A percentile compares a stretch with the other conserved stretches of the same genome.
Evolutionary conservation across 1,140 invertebrate genomes (phyloP).

Genomic region (Wiebesia pumilae): DNA sequence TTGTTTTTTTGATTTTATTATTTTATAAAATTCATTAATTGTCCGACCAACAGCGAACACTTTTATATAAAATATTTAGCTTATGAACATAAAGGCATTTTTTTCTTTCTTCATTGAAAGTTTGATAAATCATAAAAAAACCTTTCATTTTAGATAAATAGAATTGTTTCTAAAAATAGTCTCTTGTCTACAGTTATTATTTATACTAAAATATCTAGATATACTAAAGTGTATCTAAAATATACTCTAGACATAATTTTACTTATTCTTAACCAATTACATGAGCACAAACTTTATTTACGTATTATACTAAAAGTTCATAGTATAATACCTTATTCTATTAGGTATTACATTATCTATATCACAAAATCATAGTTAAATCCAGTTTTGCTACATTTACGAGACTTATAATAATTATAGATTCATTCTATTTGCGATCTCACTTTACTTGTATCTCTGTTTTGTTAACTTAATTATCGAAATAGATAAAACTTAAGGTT

Average conservation of each 20-base stretch:
- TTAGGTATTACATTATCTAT: neutral
- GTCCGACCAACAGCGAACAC: no score
- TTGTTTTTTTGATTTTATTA: no score
- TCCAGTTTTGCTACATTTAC: slow-evolving; percentile 48
- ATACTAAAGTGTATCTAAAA: no score
- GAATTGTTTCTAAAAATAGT: neutral
- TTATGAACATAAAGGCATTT: neutral
- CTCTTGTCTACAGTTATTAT: no score
- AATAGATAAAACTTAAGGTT: no score
- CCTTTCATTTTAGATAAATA: neutral
- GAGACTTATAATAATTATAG: slow-evolving; percentile 59
- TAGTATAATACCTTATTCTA: neutral
- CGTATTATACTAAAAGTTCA: neutral
- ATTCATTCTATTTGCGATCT: neutral
- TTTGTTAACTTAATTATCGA: no score
- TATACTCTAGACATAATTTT: no score
- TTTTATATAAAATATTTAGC: neutral
- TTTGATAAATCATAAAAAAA: neutral
- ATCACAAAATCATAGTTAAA: slow-evolving; percentile 60
- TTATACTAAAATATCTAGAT: no score
- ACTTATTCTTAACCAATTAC: no score
- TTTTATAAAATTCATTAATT: no score
- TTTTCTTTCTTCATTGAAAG: neutral
- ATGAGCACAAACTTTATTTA: neutral
- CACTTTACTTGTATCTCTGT: neutral